Base-by-base conservation (phyloP, 2,113 vertebrate species). In the Colinus virginianus region DNA sequence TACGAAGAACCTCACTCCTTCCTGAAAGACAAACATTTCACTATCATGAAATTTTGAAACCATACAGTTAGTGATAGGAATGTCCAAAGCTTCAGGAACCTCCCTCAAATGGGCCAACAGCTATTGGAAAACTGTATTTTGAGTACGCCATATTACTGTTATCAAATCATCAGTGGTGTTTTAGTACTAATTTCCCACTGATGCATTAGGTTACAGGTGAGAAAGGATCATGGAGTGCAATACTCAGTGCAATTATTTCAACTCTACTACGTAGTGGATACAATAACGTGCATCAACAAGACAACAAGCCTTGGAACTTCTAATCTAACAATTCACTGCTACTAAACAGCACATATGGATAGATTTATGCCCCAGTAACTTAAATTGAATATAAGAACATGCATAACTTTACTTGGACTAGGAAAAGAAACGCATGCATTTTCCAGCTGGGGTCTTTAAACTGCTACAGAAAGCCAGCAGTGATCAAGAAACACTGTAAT, bases 1-100 rank as follows among this genome's bases (percentile, higher is more conserved):
- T 84, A 99, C 99, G 86, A 99, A 99, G 97, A 99, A 99, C 11
- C 99, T 98, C 12, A 99, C 99, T 76, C 99, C 99, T 74, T 99
- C 99, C 99, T 99, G 90, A 83, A 96, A 97, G 40, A 93, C 87
- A 82, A 90, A 62, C 10, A 91, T 82, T 83, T 82, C 13, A 75
- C 12, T 20, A 32, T 88, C 95, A 90, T 2, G 17, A 48, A 45
- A 80, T 51, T 63, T 92, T n/a, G 21, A 71, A 76, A 48, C 11
- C 2, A 1, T n/a, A 30, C 32, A 38, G 55, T 66, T 67, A 79
- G 49, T 82, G n/a, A 36, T 64, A 7, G 14, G 13, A 93, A 84
- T 46, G 49, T 56, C 18, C 6, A 49, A 19, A 30, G 64, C 11
- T 74, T 64, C 9, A 78, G 18, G 14, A 80, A 69, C 4, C 28